Evolutionary conservation across 2,888 invertebrate species (phyloP).

Genomic region (Eretmocerus hayati): DNA sequence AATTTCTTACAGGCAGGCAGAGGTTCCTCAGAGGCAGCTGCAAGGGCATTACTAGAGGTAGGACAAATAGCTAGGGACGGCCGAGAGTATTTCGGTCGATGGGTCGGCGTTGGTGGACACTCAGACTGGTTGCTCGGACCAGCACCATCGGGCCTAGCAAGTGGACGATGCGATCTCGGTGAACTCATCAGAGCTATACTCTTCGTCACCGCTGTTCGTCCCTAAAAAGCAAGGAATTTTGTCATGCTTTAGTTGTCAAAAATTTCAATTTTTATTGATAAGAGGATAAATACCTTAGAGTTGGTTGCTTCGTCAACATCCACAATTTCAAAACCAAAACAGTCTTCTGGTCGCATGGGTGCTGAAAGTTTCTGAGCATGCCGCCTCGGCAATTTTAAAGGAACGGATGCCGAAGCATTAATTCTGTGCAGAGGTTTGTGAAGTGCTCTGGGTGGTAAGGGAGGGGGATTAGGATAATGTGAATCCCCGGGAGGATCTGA

Average conservation of each 20-base stretch:
- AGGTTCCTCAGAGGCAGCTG: slow-evolving; percentile 59
- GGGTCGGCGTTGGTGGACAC: slow-evolving; percentile 83
- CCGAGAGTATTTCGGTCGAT: slow-evolving; percentile 66
- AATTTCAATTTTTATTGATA: neutral
- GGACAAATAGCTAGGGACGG: slow-evolving; percentile 48
- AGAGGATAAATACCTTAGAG: slow-evolving; percentile 32
- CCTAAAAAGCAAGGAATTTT: slow-evolving; percentile 24
- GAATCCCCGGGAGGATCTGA: slow-evolving; percentile 36
- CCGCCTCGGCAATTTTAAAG: slow-evolving; percentile 64
- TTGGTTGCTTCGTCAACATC: slow-evolving; percentile 65
- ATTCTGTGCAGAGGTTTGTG: slow-evolving; percentile 74
- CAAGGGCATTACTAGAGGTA: slow-evolving; percentile 34
- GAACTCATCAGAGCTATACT: slow-evolving; percentile 48
- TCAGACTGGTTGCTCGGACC: slow-evolving; percentile 50
- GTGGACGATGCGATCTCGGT: slow-evolving; percentile 49
- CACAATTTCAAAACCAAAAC: slow-evolving; percentile 76
- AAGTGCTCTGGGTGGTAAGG: slow-evolving; percentile 63
- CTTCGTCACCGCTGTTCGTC: slow-evolving; percentile 42
- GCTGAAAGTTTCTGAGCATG: slow-evolving; percentile 60
- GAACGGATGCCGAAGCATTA: slow-evolving; percentile 54
- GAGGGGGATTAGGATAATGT: slow-evolving; percentile 48
- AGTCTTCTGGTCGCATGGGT: slow-evolving; percentile 62
- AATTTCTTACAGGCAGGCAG: slow-evolving; percentile 68
- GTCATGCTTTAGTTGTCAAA: neutral
- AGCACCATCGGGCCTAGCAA: slow-evolving; percentile 35